Evolutionary conservation across 2,888 invertebrate genomes (phyloP), one percentile per base, ranked within the genome.

Genomic region (Heliconius ethilla): DNA sequence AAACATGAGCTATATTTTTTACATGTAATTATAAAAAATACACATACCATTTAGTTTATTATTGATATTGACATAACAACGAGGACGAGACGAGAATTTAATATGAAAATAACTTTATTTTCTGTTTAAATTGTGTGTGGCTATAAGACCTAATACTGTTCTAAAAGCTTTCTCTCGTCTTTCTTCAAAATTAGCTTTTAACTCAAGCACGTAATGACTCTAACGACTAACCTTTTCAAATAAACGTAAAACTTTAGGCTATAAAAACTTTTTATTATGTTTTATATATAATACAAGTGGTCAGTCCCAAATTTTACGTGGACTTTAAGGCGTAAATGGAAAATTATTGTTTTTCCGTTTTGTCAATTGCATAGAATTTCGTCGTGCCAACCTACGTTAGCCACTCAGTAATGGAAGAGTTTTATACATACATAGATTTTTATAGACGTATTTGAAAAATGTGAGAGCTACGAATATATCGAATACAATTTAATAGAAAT

Each of bases 151-250:
- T 70, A 70, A 51, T 18, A 70, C 65, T 63, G 62, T 51, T n/a
- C 70, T 76, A 33, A 76, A 76, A 76, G 76, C 76, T 65, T 76
- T 70, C 70, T 51, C 63, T 55, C 51, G 76, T 76, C 45, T 65
- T 33, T 65, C 69, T 70, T 62, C 25, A 69, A 70, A 63, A 51
- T 51, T 65, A 70, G 29, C 70, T 76, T 70, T 70, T 37, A 72
- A 72, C 27, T 70, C 29, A 40, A 70, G 40, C 25, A 29, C 40
- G n/a, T 62, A 45, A 75, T 27, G 69, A 75, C 37, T 62, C 29
- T 27, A 75, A 66, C 51, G 33, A n/a, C 66, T 66, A 25, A 51
- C 29, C 51, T 70, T 51, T 63, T 33, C 15, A n/a, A 67, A 37
- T 18, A 33, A 59, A 72, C 11, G 59, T 59, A 72, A 33, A 59